Evolutionary conservation across 2,797 vertebrate species (phyloP).

Genomic region (Limosa lapponica): DNA sequence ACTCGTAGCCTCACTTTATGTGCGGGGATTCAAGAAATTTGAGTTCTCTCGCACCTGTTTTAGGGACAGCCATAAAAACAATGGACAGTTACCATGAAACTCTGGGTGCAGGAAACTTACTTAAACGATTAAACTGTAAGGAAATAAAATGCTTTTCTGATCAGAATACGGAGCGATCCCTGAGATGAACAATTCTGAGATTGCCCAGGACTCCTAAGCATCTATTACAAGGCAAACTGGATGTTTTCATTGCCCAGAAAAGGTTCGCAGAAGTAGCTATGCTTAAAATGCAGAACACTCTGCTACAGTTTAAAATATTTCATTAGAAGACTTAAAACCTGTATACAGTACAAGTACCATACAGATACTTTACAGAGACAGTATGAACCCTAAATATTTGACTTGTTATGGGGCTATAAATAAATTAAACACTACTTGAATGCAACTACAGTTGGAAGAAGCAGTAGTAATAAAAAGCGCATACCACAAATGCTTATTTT

Average conservation of each 20-base stretch:
- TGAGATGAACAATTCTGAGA: neutral
- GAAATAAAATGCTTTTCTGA: neutral
- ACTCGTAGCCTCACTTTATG: neutral
- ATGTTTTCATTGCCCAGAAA: neutral
- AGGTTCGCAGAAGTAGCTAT: neutral
- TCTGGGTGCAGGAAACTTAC: neutral
- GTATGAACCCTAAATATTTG: neutral
- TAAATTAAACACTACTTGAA: neutral
- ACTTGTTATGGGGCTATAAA: neutral
- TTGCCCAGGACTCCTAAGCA: fast-evolving
- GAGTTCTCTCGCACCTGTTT: neutral
- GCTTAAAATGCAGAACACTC: neutral
- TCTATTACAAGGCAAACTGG: neutral
- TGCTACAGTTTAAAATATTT: neutral
- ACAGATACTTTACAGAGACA: neutral
- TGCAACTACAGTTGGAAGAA: neutral
- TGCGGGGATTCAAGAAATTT: neutral
- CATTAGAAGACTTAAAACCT: neutral
- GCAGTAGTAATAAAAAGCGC: neutral
- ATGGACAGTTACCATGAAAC: neutral
- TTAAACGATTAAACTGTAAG: neutral
- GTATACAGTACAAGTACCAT: neutral
- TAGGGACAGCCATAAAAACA: neutral
- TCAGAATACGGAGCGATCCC: neutral
- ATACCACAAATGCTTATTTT: neutral